Conservation (phyloP, 1,140 invertebrate species). For the Solenopsis fugax region DNA sequence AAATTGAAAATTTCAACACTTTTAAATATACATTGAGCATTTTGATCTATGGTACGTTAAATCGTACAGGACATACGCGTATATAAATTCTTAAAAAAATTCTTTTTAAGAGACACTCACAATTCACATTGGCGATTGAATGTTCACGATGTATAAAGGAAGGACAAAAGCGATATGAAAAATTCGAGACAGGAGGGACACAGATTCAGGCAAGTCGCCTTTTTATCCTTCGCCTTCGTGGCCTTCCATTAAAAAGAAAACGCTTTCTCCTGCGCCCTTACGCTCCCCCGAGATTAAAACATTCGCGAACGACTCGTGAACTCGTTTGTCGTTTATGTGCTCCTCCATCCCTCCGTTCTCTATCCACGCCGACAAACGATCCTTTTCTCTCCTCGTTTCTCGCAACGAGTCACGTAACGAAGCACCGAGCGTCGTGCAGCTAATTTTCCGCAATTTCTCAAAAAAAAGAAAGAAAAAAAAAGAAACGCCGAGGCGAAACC, state of each 20-base stretch:
- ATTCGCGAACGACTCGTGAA: conserved; percentile 79
- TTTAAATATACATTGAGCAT: background rate
- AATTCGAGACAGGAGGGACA: conserved; percentile 53
- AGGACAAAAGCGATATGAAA: conserved; percentile 46
- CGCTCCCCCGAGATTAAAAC: conserved; percentile 79
- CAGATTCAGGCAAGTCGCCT: conserved; percentile 40
- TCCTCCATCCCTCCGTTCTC: conserved; percentile 36
- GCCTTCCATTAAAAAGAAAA: conserved; percentile 78
- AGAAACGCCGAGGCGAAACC: conserved; percentile 22
- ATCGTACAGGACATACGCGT: background rate
- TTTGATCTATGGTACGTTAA: background rate
- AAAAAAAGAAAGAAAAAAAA: conserved; percentile 65
- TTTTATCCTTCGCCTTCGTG: conserved; percentile 57
- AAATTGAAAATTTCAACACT: background rate
- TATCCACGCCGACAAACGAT: conserved; percentile 48
- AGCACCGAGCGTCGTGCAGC: conserved; percentile 79
- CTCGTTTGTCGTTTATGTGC: conserved; percentile 79
- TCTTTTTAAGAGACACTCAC: background rate
- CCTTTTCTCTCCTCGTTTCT: conserved; percentile 58
- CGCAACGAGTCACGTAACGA: conserved; percentile 81
- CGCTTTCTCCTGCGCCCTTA: conserved; percentile 67
- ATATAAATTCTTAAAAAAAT: conserved; percentile 8
- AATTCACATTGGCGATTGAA: conserved; percentile 35
- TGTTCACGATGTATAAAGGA: conserved; percentile 8
- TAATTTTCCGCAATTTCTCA: conserved; percentile 85